These are phyloP conservation scores for Apodemia mormo DNA, from an alignment of 2,888 invertebrate genomes.

Conservation along the genomic window DNA sequence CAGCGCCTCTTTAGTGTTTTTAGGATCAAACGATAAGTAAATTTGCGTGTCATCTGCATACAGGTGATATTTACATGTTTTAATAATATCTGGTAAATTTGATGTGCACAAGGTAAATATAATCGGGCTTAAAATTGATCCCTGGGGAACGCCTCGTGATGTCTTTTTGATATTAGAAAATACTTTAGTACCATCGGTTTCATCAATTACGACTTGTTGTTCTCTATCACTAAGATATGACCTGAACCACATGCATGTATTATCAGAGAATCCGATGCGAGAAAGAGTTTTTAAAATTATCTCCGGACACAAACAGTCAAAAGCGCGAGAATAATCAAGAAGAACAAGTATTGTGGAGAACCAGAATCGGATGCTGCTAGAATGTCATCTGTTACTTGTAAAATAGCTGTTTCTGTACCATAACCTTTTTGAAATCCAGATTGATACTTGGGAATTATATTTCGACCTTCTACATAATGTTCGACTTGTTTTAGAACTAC, in stretches of 20 bases:
- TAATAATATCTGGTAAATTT: not conserved
- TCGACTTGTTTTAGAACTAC: not conserved
- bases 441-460: not conserved
- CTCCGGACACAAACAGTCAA: too few species aligned
- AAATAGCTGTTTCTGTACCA: slow-evolving; percentile 15
- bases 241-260: slow-evolving; percentile 27
- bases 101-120: slow-evolving; percentile 15
- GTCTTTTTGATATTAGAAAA: slow-evolving; percentile 10
- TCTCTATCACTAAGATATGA: slow-evolving; percentile 24
- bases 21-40: not conserved
- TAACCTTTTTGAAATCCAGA: too few species aligned
- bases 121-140: slow-evolving; percentile 18
- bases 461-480: not conserved
- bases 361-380: not conserved
- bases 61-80: slow-evolving; percentile 12
- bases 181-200: not conserved
- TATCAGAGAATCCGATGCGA: slow-evolving; percentile 26
- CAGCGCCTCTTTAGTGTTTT: not conserved
- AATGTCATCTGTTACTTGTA: slow-evolving; percentile 28
- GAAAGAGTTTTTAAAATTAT: too few species aligned
- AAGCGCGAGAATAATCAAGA: too few species aligned
- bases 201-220: slow-evolving; percentile 25
- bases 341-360: too few species aligned
- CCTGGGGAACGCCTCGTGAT: slow-evolving; percentile 17
- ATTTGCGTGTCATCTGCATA: slow-evolving; percentile 19